Base-by-base conservation (phyloP, 2,888 invertebrate species). In the Amphipyra berbera region DNA sequence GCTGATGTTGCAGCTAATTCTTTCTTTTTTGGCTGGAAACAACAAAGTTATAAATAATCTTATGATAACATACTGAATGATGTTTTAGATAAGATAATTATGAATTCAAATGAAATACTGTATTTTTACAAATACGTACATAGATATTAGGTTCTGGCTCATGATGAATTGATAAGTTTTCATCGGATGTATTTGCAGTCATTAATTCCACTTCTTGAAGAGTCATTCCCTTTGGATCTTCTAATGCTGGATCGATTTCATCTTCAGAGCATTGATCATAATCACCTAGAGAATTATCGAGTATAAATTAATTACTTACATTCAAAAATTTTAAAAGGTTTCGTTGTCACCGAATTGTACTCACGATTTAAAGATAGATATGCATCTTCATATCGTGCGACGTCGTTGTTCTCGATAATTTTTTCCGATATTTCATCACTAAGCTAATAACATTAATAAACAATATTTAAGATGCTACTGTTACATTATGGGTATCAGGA, bases 231-330 rank as follows among this genome's bases (percentile, higher is more conserved):
- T 88, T 93, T n/a, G 89, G 86, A 75, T 93, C 93, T 73, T 90
- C 87, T 50, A 91, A 75, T 46, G 90, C 76, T 38, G 86, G 86
- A 41, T 87, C 88, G 9, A 69, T 83, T 40, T 91, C 91, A 46
- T 90, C 92, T 68, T 93, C 93, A 1, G 90, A 91, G 73, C 83
- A 88, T 79, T 90, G 92, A 8, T 94, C 94, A 61, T 91, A 90
- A 71, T 94, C 94, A 63, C 93, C 94, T 94, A 50, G 7, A 72
- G 1, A 44, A 21, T 42, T 9, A 9, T 42, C 15, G 6, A 5
- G 15, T 14, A 15, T 3, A 37, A 37, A 12, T 0, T 10, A 35
- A 35, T 2, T 35, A 8, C n/a, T 9, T 2, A 37, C 1, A 9
- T 37, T 10, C 12, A 37, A 30, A 2, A 30, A 30, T 4, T 30